Conservation (phyloP, 2,113 vertebrate genomes). For the Aphyosemion australe region DNA sequence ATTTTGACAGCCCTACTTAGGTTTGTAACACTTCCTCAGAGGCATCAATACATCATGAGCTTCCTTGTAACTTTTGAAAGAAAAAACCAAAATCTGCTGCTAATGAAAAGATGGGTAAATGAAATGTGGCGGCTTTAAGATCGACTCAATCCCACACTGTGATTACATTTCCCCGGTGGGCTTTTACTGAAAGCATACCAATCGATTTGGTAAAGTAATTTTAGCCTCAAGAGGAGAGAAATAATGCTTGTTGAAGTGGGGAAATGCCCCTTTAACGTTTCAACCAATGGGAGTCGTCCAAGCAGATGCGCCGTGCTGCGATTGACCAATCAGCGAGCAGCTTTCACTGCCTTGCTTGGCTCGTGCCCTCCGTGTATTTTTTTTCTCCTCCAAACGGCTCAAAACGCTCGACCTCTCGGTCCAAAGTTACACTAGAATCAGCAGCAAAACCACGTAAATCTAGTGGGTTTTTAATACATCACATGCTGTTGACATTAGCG, state of each 20-base stretch:
- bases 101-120: constrained; percentile 47
- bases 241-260: neutral
- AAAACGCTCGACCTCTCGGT: constrained; percentile 14
- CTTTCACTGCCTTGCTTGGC: constrained; percentile 12
- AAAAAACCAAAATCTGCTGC: neutral
- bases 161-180: constrained; percentile 57
- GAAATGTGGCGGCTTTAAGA: constrained; percentile 35
- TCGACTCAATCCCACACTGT: constrained; percentile 24
- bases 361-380: neutral
- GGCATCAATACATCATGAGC: constrained; percentile 1
- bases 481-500: neutral
- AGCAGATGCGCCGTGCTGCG: constrained; percentile 20
- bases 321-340: constrained; percentile 56
- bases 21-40: constrained; percentile 1
- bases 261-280: constrained; percentile 43
- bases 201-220: constrained; percentile 67
- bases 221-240: constrained; percentile 16
- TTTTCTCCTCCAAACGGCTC: neutral
- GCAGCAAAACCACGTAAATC: neutral
- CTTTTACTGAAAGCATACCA: constrained; percentile 45
- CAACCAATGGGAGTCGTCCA: constrained; percentile 56
- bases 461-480: neutral
- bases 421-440: constrained; percentile 32
- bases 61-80: neutral
- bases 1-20: constrained; percentile 1